A percentile compares a stretch with the other conserved stretches of the same genome.
phyloP scores from a whole-genome alignment of 2,888 invertebrate genomes.

The Pegoplata infirma region DNA sequence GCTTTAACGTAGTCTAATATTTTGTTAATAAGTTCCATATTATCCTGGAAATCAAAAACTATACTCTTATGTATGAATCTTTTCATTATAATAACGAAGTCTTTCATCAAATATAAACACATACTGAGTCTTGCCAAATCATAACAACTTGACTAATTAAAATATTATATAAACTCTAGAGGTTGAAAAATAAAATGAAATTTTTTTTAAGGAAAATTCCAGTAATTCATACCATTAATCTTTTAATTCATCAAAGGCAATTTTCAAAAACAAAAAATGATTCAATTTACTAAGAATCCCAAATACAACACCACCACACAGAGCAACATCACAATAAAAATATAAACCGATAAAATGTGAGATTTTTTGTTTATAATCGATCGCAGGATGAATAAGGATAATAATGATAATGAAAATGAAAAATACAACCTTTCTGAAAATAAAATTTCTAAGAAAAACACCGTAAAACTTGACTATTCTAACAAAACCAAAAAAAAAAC shows the following conservation, averaged over 20 bases:
- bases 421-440: constrained; percentile 16
- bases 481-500: neutral
- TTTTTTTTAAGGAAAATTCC: neutral
- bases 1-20: no score
- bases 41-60: no score
- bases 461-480: constrained; percentile 41
- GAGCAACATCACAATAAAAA: neutral
- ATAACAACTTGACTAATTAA: constrained; percentile 18
- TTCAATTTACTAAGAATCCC: neutral
- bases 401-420: constrained; percentile 27
- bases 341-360: constrained; percentile 10
- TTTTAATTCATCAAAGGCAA: constrained; percentile 20
- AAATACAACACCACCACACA: neutral
- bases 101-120: no score
- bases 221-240: constrained; percentile 23
- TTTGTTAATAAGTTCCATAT: no score
- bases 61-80: no score
- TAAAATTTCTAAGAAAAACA: constrained; percentile 51
- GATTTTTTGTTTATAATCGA: constrained; percentile 40
- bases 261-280: neutral
- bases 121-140: neutral
- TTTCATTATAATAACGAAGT: no score
- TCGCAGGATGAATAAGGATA: constrained; percentile 17
- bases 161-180: constrained; percentile 13
- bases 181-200: no score